Percentiles rank a stretch among this genome's conserved stretches.
These are phyloP conservation scores for Sebastes glaucus DNA, from an alignment of 2,797 vertebrate species.

Conservation along the genomic window DNA sequence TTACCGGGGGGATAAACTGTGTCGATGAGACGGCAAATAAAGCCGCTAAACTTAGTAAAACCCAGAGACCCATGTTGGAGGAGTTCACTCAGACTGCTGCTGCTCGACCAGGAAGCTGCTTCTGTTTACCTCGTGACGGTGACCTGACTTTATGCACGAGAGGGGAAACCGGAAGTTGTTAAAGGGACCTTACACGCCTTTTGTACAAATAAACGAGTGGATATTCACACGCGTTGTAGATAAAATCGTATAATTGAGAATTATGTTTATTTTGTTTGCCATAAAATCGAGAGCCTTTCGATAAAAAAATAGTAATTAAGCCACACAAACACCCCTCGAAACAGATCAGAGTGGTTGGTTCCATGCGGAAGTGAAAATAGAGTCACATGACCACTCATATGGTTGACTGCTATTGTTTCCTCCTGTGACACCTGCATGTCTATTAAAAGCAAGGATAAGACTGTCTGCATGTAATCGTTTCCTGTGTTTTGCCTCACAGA, in stretches of 20 bases:
- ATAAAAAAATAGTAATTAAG: not conserved
- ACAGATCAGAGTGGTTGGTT: slow-evolving; percentile 28
- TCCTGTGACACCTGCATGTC: not conserved
- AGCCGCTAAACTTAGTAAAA: slow-evolving; percentile 9
- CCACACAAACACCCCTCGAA: not conserved
- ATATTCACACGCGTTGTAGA: rapidly evolving
- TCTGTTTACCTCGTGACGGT: slow-evolving; percentile 54
- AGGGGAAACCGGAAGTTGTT: not conserved
- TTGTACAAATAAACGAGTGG: rapidly evolving
- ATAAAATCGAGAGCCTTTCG: rapidly evolving
- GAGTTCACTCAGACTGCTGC: not conserved
- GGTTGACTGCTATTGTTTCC: not conserved
- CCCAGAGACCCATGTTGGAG: slow-evolving; percentile 39
- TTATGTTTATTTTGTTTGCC: rapidly evolving
- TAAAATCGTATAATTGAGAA: rapidly evolving
- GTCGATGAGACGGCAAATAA: slow-evolving; percentile 31
- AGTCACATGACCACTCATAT: not conserved
- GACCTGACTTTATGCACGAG: not conserved
- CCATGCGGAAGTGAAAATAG: slow-evolving; percentile 50
- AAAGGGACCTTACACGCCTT: rapidly evolving
- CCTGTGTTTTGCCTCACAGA: not conserved
- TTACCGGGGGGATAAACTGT: slow-evolving; percentile 83
- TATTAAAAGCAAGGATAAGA: not conserved
- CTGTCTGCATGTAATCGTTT: not conserved
- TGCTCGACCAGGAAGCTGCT: slow-evolving; percentile 8